A percentile compares a stretch with the other conserved stretches of the same genome.
These are phyloP conservation scores for Marasmarcha lunaedactyla DNA, from an alignment of 2,888 invertebrate species.

Conservation along the genomic window DNA sequence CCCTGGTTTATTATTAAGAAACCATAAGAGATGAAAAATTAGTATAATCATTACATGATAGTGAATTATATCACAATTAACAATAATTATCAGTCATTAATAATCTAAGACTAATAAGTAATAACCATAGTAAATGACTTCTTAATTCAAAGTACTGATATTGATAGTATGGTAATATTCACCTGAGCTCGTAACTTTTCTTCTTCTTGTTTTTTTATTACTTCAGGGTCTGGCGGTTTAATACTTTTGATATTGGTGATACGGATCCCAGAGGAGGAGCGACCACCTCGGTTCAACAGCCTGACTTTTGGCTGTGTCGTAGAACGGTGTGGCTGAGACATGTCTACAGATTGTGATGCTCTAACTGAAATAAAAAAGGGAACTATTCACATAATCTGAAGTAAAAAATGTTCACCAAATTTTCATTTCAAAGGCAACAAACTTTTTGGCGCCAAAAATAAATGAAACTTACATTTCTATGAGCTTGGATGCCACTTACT, in stretches of 20 bases:
- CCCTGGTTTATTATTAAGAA: too few species aligned
- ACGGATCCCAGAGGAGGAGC: constrained; percentile 29
- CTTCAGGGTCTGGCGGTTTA: constrained; percentile 42
- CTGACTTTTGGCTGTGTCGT: constrained; percentile 35
- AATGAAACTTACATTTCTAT: too few species aligned
- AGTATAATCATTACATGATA: too few species aligned
- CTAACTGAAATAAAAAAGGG: constrained; percentile 32
- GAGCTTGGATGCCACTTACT: too few species aligned
- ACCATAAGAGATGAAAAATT: too few species aligned
- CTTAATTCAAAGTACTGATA: too few species aligned
- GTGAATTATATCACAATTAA: too few species aligned
- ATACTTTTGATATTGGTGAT: constrained; percentile 52
- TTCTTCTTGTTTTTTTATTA: constrained; percentile 40
- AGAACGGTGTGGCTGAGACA: neutral
- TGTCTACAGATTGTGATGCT: neutral
- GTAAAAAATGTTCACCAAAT: neutral
- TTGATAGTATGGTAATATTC: too few species aligned
- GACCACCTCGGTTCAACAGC: constrained; percentile 39
- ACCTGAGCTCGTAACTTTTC: constrained; percentile 50
- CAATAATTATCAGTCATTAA: too few species aligned
- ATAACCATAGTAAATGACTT: too few species aligned
- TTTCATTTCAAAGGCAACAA: neutral
- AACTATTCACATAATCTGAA: too few species aligned
- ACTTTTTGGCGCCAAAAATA: neutral
- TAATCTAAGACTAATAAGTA: too few species aligned